Conservation (phyloP, 64 coral and sea anemone genomes). For the Orbicella faveolata region DNA sequence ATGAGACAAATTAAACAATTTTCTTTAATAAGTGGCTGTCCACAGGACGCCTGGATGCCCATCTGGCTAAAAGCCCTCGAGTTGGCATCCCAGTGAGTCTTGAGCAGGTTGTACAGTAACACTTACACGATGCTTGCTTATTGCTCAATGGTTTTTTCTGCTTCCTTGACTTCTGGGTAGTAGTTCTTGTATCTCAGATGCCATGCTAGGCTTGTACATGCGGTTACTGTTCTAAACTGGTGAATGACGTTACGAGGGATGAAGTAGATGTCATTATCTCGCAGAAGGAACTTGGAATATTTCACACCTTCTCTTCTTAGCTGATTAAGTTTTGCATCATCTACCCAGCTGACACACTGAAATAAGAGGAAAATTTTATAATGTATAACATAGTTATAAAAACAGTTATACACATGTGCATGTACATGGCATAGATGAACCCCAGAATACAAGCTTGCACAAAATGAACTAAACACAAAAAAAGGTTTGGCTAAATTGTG, state of each 20-base stretch:
- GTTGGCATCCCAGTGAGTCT: too few species aligned
- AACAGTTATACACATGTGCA: too few species aligned
- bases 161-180: conserved; percentile 68
- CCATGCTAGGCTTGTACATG: conserved; percentile 93
- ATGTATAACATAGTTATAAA: not conserved
- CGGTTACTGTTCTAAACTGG: conserved; percentile 96
- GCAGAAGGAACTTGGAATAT: conserved; percentile 70
- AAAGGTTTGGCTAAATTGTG: too few species aligned
- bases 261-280: conserved; percentile 99
- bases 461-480: too few species aligned
- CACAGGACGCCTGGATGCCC: too few species aligned
- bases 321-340: conserved; percentile 98
- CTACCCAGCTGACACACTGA: conserved; percentile 93
- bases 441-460: too few species aligned
- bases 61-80: too few species aligned
- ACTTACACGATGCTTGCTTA: conserved; percentile 8
- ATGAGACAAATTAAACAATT: too few species aligned
- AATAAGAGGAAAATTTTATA: not conserved
- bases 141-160: conserved; percentile 22
- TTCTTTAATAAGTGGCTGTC: too few species aligned
- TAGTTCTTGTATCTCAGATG: conserved; percentile 97
- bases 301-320: conserved; percentile 90
- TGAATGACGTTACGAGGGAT: conserved; percentile 96
- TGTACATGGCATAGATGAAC: too few species aligned
- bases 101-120: too few species aligned